Conservation (phyloP, 2,113 vertebrate species). For the Epinephelus lanceolatus region DNA sequence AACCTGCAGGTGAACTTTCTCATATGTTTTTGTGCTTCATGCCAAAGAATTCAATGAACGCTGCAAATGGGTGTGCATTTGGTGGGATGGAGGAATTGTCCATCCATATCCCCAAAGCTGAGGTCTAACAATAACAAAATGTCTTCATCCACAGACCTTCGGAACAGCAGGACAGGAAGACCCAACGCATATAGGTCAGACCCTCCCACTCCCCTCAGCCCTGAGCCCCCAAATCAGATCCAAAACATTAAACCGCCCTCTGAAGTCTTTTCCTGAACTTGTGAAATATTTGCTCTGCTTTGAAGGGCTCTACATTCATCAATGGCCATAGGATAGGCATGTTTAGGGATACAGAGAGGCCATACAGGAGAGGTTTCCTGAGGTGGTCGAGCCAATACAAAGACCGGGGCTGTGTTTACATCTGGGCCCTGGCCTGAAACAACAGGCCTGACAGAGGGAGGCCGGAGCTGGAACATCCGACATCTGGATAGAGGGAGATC, state of each 20-base stretch:
- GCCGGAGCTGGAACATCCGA: conserved; percentile 76
- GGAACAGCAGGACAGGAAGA: conserved; percentile 59
- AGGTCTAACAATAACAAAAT: conserved; percentile 48
- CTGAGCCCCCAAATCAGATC: conserved; percentile 55
- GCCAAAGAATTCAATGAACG: conserved; percentile 24
- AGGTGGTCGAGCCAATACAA: conserved; percentile 80
- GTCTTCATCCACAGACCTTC: conserved; percentile 48
- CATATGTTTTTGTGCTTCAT: conserved; percentile 19
- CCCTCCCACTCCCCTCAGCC: conserved; percentile 51
- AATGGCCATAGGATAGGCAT: conserved; percentile 80
- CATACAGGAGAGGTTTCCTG: conserved; percentile 84
- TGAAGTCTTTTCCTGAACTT: conserved; percentile 77
- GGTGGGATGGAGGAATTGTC: conserved; percentile 22
- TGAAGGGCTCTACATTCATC: conserved; percentile 78
- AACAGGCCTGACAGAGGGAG: conserved; percentile 83
- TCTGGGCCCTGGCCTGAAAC: conserved; percentile 84
- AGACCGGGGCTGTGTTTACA: conserved; percentile 87
- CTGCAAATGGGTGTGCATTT: conserved; percentile 12
- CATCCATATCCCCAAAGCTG: conserved; percentile 28
- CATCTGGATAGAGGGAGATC: conserved; percentile 79
- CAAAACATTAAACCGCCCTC: conserved; percentile 74
- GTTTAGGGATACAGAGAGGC: conserved; percentile 76
- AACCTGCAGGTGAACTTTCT: conserved; percentile 2
- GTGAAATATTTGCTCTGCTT: conserved; percentile 82
- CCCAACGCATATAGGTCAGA: conserved; percentile 66